These are phyloP conservation scores for Leguminivora glycinivorella DNA, from an alignment of 1,140 invertebrate species.

Conservation along the genomic window DNA sequence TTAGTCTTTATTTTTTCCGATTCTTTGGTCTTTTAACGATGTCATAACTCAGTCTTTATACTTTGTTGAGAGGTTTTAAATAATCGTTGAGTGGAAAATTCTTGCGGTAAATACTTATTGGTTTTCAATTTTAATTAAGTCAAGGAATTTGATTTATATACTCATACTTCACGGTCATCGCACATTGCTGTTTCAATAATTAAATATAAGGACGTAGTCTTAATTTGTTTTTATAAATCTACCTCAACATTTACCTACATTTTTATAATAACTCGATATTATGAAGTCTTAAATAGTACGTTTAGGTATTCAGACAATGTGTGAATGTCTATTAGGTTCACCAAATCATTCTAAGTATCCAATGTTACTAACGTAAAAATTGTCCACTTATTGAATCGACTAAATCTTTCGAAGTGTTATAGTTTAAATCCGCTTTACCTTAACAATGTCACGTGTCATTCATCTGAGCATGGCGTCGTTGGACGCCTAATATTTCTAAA, in stretches of 20 bases:
- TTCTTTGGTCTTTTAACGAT: neutral
- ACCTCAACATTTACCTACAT: too few relatives aligned
- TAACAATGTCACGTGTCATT: conserved; percentile 47
- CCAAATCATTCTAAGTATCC: too few relatives aligned
- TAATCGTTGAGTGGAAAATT: conserved; percentile 35
- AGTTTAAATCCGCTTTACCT: conserved; percentile 54
- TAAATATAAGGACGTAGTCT: too few relatives aligned
- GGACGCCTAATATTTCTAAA: too few relatives aligned
- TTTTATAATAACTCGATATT: too few relatives aligned
- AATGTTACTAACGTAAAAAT: neutral
- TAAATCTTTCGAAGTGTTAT: conserved; percentile 38
- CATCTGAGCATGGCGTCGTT: neutral
- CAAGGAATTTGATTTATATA: too few relatives aligned
- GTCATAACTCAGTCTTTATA: conserved; percentile 8
- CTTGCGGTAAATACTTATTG: neutral
- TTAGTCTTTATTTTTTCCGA: conserved; percentile 1
- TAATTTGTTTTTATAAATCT: too few relatives aligned
- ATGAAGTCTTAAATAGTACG: too few relatives aligned
- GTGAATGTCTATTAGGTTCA: too few relatives aligned
- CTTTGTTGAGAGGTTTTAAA: conserved; percentile 18
- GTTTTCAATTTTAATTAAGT: neutral
- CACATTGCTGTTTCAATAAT: too few relatives aligned
- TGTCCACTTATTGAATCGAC: neutral
- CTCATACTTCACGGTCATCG: too few relatives aligned
- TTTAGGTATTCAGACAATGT: too few relatives aligned